These are phyloP conservation scores for Carettochelys insculpta DNA, from an alignment of 2,113 vertebrate species.

Conservation along the genomic window DNA sequence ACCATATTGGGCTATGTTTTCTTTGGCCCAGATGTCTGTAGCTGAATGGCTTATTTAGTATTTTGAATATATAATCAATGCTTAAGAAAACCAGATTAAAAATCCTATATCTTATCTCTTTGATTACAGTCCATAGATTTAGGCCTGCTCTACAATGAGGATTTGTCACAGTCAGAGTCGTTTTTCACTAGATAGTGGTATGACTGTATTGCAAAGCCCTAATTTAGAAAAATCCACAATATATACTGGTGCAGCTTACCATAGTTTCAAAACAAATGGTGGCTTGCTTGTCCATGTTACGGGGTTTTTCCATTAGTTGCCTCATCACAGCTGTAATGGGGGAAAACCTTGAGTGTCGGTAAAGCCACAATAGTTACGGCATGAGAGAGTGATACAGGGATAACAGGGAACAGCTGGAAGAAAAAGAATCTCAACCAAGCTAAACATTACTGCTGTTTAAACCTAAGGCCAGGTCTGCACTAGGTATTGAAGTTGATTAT, in stretches of 20 bases:
- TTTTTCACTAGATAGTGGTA: background rate
- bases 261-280: rapidly evolving
- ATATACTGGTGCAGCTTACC: rapidly evolving
- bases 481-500: no score
- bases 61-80: background rate
- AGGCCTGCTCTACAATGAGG: background rate
- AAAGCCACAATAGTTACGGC: background rate
- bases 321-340: background rate
- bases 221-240: rapidly evolving
- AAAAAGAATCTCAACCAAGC: background rate
- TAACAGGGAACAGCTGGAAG: background rate
- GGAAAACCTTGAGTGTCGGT: background rate
- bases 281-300: rapidly evolving
- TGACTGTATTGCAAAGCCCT: background rate
- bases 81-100: background rate
- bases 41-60: background rate
- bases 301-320: rapidly evolving
- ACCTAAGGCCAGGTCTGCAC: no score
- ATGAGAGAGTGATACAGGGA: background rate
- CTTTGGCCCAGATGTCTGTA: background rate
- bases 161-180: background rate
- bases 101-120: no score
- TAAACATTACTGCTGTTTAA: background rate
- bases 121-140: background rate
- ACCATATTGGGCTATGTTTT: background rate